Base-by-base conservation (phyloP, 2,888 invertebrate species). In the Iselma pallidipennis region DNA sequence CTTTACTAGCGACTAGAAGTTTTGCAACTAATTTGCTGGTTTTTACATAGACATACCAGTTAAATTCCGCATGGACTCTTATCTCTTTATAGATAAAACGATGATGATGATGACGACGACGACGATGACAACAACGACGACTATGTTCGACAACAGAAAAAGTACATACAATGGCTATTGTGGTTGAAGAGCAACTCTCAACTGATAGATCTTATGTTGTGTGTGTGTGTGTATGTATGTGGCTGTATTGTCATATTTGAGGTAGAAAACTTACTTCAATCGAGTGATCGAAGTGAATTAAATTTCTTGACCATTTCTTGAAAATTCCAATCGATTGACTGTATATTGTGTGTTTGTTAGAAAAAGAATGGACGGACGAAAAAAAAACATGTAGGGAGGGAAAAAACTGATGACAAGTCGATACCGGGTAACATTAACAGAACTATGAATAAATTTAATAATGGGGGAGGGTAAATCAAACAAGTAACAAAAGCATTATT, bases 91-190 rank as follows among this genome's bases (percentile, higher is more conserved):
- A n/a, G n/a, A n/a, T n/a, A n/a, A n/a, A 25, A 25, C n/a, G 5
- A 2, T 14, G 33, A 33, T 33, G 12, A 33, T 33, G 33, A 33
- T 33, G 12, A 33, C n/a, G 12, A 12, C n/a, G 16, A 37, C 7
- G 37, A 37, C 16, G 37, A 7, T 37, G 37, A 37, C 16, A 7
- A 45, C 21, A 19, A 42, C 19, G 42, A 42, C 14, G 14, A 4
- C 33, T 16, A 16, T 33, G 5, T 33, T 33, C 33, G 7, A 33
- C 14, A 16, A 33, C 33, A 33, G 67, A 57, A 68, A 69, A 67
- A 69, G 69, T 65, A 71, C 73, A 73, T 65, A 72, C 73, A 74
- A 74, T 71, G 65, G 66, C 68, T 56, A 71, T 74, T 73, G 72
- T 72, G 56, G 68, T 66, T 68, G 68, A 66, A 70, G 72, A 70